These are phyloP conservation scores for Progne subis DNA, from an alignment of 2,113 vertebrate species.

Conservation along the genomic window DNA sequence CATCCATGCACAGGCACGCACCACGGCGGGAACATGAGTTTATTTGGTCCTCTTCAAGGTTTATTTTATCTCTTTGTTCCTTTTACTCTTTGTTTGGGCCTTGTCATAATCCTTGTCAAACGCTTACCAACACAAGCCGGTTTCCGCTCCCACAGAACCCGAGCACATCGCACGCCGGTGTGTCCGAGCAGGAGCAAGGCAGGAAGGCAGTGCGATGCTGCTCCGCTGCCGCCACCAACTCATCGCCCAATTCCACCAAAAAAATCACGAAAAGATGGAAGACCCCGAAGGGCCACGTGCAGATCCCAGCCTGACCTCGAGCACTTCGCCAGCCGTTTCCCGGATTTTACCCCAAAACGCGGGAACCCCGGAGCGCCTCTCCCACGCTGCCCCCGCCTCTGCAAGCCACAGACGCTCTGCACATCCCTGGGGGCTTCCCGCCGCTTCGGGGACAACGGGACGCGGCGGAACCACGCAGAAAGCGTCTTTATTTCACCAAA, in stretches of 20 bases:
- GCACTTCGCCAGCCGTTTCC: not conserved
- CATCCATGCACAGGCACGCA: not conserved
- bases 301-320: not conserved
- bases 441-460: accelerated
- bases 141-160: accelerated
- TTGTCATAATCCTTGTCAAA: not conserved
- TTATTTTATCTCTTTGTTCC: not conserved
- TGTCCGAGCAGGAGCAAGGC: accelerated
- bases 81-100: not conserved
- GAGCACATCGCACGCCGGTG: not conserved
- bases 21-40: accelerated
- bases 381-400: not conserved
- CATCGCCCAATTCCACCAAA: not conserved
- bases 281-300: not conserved
- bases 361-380: not conserved
- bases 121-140: not conserved
- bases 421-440: not conserved
- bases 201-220: not conserved
- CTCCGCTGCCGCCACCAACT: not conserved
- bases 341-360: not conserved
- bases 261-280: accelerated
- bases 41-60: not conserved
- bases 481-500: too few species aligned
- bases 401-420: not conserved
- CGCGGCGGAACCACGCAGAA: not conserved